Percentiles rank a stretch among this genome's conserved stretches.
phyloP scores from a whole-genome alignment of 2,888 invertebrate species.

The Tetropium fuscum region DNA sequence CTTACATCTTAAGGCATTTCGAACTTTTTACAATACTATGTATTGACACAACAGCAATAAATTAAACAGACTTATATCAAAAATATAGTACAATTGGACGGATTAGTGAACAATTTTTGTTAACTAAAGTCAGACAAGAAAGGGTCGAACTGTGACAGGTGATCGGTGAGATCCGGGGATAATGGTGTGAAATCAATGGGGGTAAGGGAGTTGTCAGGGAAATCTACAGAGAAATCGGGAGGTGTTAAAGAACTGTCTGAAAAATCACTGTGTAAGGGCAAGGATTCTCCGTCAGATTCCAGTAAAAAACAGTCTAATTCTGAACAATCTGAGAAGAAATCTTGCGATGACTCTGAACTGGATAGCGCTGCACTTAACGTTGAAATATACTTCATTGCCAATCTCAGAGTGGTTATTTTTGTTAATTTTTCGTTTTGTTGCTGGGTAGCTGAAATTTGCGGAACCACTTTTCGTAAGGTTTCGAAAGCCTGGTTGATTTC shows the following conservation, averaged over 20 bases:
- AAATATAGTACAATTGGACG: constrained; percentile 26
- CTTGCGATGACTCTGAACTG: constrained; percentile 65
- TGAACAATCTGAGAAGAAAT: constrained; percentile 54
- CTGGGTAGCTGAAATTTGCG: constrained; percentile 60
- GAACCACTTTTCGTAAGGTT: constrained; percentile 71
- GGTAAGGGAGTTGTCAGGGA: constrained; percentile 61
- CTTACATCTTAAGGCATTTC: constrained; percentile 25
- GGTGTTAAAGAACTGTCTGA: constrained; percentile 64
- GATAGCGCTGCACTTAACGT: constrained; percentile 62
- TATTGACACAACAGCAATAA: constrained; percentile 23
- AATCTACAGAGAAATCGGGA: constrained; percentile 61
- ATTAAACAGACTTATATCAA: constrained; percentile 26
- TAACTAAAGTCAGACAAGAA: constrained; percentile 59
- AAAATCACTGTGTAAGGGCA: constrained; percentile 60
- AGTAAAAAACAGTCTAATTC: constrained; percentile 67
- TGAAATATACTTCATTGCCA: constrained; percentile 77
- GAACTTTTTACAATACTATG: constrained; percentile 32
- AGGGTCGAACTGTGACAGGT: constrained; percentile 60
- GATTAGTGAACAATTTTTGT: constrained; percentile 30
- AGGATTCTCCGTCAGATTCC: constrained; percentile 69
- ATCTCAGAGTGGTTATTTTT: constrained; percentile 75
- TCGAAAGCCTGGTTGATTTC: constrained; percentile 79
- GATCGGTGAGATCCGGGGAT: constrained; percentile 61
- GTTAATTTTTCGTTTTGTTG: constrained; percentile 71
- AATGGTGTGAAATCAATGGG: constrained; percentile 60